These are phyloP conservation scores for Gasterosteus aculeatus DNA, from an alignment of 2,113 vertebrate species.

Conservation along the genomic window DNA sequence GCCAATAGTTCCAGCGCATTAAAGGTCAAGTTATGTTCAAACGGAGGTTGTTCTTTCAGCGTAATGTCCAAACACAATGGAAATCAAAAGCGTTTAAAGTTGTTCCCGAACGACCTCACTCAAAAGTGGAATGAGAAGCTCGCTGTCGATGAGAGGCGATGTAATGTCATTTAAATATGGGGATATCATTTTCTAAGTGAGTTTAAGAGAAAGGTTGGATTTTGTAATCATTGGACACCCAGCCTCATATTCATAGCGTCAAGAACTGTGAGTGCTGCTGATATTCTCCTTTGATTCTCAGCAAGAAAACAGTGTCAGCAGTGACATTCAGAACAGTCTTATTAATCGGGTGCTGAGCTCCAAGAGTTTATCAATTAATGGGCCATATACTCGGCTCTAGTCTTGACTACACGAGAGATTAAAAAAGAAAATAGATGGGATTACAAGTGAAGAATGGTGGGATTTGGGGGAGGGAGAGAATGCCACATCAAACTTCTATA, in stretches of 20 bases:
- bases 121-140: background rate
- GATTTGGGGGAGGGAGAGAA: constrained; percentile 4
- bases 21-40: background rate
- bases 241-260: background rate
- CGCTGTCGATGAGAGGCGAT: background rate
- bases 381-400: background rate
- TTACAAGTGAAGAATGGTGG: background rate
- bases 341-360: background rate
- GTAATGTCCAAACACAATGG: too few relatives aligned
- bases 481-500: constrained; percentile 39
- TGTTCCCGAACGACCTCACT: background rate
- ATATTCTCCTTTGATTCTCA: background rate
- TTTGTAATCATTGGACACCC: background rate
- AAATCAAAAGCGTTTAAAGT: background rate
- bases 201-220: background rate
- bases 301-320: background rate
- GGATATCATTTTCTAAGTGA: background rate
- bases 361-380: background rate
- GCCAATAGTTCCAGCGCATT: constrained; percentile 8
- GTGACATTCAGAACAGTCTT: background rate
- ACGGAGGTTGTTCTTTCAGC: background rate
- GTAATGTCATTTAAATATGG: background rate
- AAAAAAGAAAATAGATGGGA: background rate
- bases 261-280: background rate
- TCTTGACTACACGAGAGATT: background rate